A percentile compares a stretch with the other conserved stretches of the same genome.
These are phyloP conservation scores for Hassar affinis DNA, from an alignment of 2,113 vertebrate species.

Conservation along the genomic window DNA sequence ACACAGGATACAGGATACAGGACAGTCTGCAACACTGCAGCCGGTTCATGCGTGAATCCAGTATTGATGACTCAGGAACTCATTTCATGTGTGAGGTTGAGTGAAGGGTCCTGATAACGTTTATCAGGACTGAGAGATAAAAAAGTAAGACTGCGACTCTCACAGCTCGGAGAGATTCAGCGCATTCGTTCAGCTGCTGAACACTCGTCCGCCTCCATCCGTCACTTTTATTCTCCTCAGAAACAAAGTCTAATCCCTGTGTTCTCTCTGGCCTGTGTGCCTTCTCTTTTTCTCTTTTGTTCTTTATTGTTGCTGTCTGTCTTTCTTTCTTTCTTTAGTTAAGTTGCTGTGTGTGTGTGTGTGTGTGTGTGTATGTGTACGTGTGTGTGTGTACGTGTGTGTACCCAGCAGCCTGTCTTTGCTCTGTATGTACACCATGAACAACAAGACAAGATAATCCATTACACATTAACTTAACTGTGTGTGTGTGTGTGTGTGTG, in stretches of 20 bases:
- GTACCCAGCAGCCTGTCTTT: not conserved
- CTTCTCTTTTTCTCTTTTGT: not conserved
- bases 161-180: not conserved
- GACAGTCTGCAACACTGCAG: not conserved
- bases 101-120: not conserved
- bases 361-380: not conserved
- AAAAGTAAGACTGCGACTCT: not conserved
- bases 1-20: too few species aligned
- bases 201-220: not conserved
- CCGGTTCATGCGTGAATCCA: not conserved
- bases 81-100: not conserved
- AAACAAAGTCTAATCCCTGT: not conserved
- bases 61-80: not conserved
- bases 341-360: too few species aligned
- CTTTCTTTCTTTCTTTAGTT: not conserved
- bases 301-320: not conserved
- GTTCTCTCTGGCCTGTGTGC: not conserved
- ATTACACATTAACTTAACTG: constrained; percentile 10
- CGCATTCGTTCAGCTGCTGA: not conserved
- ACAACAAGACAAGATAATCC: not conserved
- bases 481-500: not conserved
- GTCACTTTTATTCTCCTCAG: not conserved
- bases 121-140: not conserved
- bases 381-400: not conserved
- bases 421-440: not conserved